These are phyloP conservation scores for Gambusia affinis DNA, from an alignment of 2,113 vertebrate species.

Conservation along the genomic window DNA sequence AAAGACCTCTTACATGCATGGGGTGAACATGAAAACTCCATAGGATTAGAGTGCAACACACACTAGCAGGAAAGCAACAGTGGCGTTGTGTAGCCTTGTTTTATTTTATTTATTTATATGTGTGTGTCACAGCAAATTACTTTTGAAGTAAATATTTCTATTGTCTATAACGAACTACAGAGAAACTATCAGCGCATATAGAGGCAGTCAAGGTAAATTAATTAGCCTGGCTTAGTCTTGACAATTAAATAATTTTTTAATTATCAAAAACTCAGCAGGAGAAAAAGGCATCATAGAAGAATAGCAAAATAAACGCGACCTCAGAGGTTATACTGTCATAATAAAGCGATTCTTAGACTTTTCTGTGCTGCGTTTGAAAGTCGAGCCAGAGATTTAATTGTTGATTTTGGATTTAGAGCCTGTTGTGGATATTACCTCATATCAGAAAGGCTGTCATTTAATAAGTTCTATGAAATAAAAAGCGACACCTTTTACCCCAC, in stretches of 20 bases:
- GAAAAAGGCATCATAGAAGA: neutral
- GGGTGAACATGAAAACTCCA: too few species aligned
- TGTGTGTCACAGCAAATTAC: neutral
- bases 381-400: neutral
- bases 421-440: neutral
- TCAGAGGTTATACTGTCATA: conserved; percentile 1
- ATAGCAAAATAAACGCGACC: neutral
- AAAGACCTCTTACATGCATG: too few species aligned
- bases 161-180: neutral
- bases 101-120: too few species aligned
- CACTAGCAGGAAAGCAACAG: too few species aligned
- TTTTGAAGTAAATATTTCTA: neutral
- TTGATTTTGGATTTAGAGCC: neutral
- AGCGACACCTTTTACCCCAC: neutral
- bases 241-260: conserved; percentile 1
- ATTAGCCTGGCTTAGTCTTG: neutral
- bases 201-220: neutral
- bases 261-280: neutral
- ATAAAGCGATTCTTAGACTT: neutral
- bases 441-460: neutral
- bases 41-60: too few species aligned
- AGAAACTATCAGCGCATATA: neutral
- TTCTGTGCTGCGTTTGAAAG: neutral
- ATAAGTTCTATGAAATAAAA: neutral
- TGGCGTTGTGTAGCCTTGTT: too few species aligned